A percentile compares a stretch with the other conserved stretches of the same genome.
These are phyloP conservation scores for Opisthocomus hoazin DNA, from an alignment of 2,113 vertebrate species.

Conservation along the genomic window DNA sequence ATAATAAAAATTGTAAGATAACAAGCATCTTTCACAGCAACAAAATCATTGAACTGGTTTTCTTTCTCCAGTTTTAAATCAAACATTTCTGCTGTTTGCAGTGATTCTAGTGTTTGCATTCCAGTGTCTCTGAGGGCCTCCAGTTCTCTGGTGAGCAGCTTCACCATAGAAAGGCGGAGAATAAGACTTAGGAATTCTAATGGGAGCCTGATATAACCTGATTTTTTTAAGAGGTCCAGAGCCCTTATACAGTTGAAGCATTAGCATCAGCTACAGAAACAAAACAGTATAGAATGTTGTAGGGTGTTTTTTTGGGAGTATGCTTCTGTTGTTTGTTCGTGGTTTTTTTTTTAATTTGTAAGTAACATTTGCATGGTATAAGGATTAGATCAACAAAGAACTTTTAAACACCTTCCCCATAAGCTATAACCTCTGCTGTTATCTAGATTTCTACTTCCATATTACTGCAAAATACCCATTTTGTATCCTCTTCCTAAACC, in stretches of 20 bases:
- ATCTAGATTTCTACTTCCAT: not conserved
- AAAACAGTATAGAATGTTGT: not conserved
- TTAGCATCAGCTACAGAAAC: not conserved
- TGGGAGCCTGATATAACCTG: too few species aligned
- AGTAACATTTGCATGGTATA: not conserved
- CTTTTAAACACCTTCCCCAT: not conserved
- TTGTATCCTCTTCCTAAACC: not conserved
- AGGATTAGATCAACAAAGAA: not conserved
- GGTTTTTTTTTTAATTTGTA: not conserved
- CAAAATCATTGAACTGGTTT: conserved; percentile 52
- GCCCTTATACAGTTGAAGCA: not conserved
- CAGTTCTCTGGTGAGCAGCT: conserved; percentile 71
- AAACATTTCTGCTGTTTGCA: conserved; percentile 56
- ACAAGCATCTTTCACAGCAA: conserved; percentile 70
- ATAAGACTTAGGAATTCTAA: not conserved
- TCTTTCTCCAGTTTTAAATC: conserved; percentile 53
- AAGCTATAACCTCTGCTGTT: not conserved
- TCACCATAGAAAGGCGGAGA: conserved; percentile 59
- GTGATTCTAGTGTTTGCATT: conserved; percentile 43
- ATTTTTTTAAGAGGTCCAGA: not conserved
- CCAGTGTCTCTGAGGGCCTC: conserved; percentile 54
- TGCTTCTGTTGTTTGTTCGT: not conserved
- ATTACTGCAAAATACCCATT: not conserved
- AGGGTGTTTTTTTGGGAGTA: not conserved
- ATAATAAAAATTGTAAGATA: not conserved